phyloP scores from a whole-genome alignment of 2,888 invertebrate genomes.

The Cheilosia pagana region DNA sequence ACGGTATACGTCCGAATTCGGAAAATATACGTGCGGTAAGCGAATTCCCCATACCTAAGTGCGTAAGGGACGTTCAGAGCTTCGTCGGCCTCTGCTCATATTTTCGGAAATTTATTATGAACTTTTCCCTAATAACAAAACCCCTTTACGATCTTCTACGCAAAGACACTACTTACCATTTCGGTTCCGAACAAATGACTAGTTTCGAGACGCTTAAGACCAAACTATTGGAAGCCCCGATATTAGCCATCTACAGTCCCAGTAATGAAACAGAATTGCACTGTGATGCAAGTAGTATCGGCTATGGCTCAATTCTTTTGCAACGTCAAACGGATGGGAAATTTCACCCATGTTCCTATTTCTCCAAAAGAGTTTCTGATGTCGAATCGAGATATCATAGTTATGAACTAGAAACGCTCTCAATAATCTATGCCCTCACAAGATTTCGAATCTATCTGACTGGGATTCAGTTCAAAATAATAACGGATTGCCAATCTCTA shows the following conservation, averaged over 20 bases:
- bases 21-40: slow-evolving; percentile 19
- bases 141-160: slow-evolving; percentile 77
- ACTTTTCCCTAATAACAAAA: slow-evolving; percentile 75
- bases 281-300: slow-evolving; percentile 77
- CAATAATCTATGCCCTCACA: slow-evolving; percentile 77
- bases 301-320: slow-evolving; percentile 77
- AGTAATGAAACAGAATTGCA: slow-evolving; percentile 77
- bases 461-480: slow-evolving; percentile 76
- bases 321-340: slow-evolving; percentile 72
- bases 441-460: slow-evolving; percentile 77
- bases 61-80: slow-evolving; percentile 19
- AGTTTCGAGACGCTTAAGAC: slow-evolving; percentile 37
- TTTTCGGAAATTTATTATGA: slow-evolving; percentile 8
- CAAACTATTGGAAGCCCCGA: slow-evolving; percentile 63
- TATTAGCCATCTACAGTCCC: slow-evolving; percentile 78
- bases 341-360: slow-evolving; percentile 78
- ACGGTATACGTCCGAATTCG: slow-evolving; percentile 23
- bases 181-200: slow-evolving; percentile 11
- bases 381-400: slow-evolving; percentile 77
- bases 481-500: slow-evolving; percentile 77
- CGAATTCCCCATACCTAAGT: slow-evolving; percentile 46
- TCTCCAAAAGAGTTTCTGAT: slow-evolving; percentile 77
- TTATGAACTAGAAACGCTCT: slow-evolving; percentile 78
- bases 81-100: slow-evolving; percentile 33
- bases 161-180: slow-evolving; percentile 32